A percentile compares a stretch with the other conserved stretches of the same genome.
These are phyloP conservation scores for Polydesmus complanatus DNA, from an alignment of 2,888 invertebrate genomes.

Conservation along the genomic window DNA sequence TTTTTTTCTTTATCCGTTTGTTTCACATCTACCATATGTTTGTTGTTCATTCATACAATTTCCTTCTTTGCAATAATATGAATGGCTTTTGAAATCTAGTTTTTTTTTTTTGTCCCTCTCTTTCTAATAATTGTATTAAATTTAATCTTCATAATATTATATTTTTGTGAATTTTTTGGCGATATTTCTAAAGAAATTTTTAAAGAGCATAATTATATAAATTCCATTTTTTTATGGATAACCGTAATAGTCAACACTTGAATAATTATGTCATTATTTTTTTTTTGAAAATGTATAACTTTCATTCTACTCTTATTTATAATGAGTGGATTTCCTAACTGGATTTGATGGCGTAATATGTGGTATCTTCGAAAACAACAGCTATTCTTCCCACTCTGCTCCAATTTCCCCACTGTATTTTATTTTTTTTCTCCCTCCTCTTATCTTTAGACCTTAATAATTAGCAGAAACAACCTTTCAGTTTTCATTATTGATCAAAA, in stretches of 20 bases:
- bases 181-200: too few species aligned
- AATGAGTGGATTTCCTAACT: background rate
- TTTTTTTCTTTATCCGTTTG: background rate
- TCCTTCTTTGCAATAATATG: background rate
- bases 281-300: background rate
- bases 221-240: too few species aligned
- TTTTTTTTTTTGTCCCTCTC: background rate
- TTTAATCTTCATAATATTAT: too few species aligned
- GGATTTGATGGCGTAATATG: background rate
- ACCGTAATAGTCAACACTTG: too few species aligned
- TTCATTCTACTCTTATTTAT: background rate
- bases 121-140: too few species aligned
- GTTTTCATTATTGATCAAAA: conserved; percentile 1
- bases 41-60: background rate
- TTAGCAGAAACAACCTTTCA: background rate
- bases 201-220: too few species aligned
- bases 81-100: background rate
- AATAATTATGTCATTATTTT: too few species aligned
- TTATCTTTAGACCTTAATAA: background rate
- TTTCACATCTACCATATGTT: background rate
- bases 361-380: too few species aligned
- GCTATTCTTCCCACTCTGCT: background rate
- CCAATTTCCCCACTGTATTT: background rate
- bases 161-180: too few species aligned
- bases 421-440: background rate